These are phyloP conservation scores for Jordanella pulchra DNA, from an alignment of 2,797 vertebrate species.

Conservation along the genomic window DNA sequence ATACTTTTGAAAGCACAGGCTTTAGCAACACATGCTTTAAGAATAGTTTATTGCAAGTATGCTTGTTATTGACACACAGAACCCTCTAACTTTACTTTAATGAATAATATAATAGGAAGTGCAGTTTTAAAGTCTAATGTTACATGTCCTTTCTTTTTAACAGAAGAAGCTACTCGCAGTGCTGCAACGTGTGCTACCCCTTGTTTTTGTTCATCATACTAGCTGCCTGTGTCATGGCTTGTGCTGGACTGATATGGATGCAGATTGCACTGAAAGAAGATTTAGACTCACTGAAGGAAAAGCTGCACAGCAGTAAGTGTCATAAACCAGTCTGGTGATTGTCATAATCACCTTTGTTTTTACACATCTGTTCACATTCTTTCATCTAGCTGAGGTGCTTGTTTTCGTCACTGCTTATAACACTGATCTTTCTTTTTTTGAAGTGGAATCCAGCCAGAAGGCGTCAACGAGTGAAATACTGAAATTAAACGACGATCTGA, in stretches of 20 bases:
- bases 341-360: conserved; percentile 24
- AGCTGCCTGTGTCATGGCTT: conserved; percentile 92
- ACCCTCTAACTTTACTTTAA: conserved; percentile 39
- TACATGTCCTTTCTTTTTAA: conserved; percentile 37
- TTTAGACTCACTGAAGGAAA: conserved; percentile 92
- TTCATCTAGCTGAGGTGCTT: not conserved
- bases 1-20: not conserved
- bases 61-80: conserved; percentile 32
- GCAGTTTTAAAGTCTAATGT: conserved; percentile 37
- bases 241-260: conserved; percentile 97
- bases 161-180: conserved; percentile 88
- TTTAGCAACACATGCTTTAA: conserved; percentile 9
- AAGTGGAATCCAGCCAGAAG: conserved; percentile 96
- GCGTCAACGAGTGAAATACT: conserved; percentile 91
- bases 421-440: conserved; percentile 33
- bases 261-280: conserved; percentile 96
- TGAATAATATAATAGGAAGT: conserved; percentile 56
- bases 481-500: conserved; percentile 92
- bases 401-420: conserved; percentile 13
- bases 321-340: conserved; percentile 8
- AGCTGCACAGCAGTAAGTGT: conserved; percentile 89
- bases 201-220: conserved; percentile 92
- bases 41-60: conserved; percentile 4
- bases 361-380: not conserved
- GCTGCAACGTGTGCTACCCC: conserved; percentile 94